Percentiles rank a stretch among this genome's conserved stretches.
Conservation (phyloP, 2,113 vertebrate species). For the Actenoides lindsayi region DNA sequence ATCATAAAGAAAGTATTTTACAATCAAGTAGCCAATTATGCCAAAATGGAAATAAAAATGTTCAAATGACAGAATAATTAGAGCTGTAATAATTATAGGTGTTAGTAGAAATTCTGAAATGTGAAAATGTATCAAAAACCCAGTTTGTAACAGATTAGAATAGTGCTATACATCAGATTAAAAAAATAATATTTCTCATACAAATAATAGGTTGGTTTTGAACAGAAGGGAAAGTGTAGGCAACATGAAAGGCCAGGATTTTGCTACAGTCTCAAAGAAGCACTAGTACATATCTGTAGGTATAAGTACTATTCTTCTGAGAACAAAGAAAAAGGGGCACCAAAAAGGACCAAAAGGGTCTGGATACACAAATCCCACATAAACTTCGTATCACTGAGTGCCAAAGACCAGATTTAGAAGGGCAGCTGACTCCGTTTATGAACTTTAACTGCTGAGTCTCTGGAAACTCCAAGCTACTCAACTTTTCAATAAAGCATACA, state of each 20-base stretch:
- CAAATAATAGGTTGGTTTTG: background rate
- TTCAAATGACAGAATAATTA: constrained; percentile 56
- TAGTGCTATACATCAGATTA: background rate
- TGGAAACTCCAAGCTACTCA: background rate
- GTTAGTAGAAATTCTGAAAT: constrained; percentile 36
- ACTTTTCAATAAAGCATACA: background rate
- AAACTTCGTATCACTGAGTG: background rate
- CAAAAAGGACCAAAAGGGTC: background rate
- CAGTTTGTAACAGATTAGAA: background rate
- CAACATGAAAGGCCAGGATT: background rate
- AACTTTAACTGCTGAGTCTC: background rate
- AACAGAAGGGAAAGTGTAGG: background rate
- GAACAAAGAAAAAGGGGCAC: background rate
- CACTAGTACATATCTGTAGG: background rate
- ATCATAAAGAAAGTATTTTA: constrained; percentile 6
- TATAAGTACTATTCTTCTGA: background rate
- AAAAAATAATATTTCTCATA: background rate
- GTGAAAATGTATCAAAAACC: background rate
- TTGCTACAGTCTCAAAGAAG: background rate
- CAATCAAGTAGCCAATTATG: background rate
- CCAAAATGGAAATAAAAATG: constrained; percentile 23
- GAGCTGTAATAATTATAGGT: background rate
- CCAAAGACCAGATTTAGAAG: background rate
- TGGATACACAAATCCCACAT: background rate
- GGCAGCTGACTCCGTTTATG: background rate